Evolutionary conservation across 2,888 invertebrate species (phyloP).

Genomic region (Brachyptera risi): DNA sequence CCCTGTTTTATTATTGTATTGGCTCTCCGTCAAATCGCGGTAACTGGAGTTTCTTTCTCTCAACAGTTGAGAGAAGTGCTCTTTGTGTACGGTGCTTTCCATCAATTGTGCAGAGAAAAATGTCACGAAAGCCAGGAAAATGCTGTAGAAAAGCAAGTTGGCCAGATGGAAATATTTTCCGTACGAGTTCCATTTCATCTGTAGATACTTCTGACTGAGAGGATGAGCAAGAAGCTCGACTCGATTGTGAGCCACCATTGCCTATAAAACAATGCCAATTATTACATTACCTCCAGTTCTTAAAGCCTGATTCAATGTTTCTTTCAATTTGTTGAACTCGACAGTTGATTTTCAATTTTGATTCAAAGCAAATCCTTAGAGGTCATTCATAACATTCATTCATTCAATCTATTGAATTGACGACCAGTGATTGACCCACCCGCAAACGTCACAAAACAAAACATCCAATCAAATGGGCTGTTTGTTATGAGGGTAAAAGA

Average conservation of each 20-base stretch:
- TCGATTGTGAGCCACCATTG: constrained; percentile 82
- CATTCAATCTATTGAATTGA: no score
- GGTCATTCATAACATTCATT: no score
- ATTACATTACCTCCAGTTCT: no score
- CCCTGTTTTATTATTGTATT: no score
- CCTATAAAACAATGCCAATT: constrained; percentile 61
- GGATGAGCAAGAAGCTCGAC: constrained; percentile 82
- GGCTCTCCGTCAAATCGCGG: neutral
- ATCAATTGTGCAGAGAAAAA: constrained; percentile 67
- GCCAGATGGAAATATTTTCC: constrained; percentile 83
- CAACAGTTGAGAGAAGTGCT: constrained; percentile 2
- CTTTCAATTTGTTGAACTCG: no score
- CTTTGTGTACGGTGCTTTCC: constrained; percentile 40
- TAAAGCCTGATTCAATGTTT: no score
- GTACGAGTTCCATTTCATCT: constrained; percentile 90
- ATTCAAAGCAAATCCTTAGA: no score
- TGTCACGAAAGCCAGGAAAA: constrained; percentile 75
- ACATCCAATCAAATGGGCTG: no score
- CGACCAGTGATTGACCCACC: no score
- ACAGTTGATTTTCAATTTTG: no score
- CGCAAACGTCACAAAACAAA: no score
- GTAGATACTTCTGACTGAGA: constrained; percentile 78
- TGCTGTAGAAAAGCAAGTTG: constrained; percentile 73
- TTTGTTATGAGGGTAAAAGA: no score
- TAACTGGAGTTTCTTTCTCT: neutral